phyloP scores from a whole-genome alignment of 2,797 vertebrate genomes.

The Sus cebifrons region DNA sequence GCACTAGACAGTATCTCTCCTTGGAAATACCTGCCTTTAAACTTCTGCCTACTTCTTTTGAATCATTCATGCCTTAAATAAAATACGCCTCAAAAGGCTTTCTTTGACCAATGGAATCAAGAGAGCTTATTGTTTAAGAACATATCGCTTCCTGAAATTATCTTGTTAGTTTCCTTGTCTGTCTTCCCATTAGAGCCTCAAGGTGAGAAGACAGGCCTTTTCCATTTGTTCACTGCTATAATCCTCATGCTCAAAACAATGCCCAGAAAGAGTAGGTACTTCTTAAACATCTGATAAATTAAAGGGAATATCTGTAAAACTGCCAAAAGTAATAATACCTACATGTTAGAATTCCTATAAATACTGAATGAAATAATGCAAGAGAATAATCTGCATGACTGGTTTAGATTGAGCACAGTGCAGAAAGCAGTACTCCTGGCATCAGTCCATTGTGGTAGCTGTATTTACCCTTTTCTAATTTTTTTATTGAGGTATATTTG shows the following conservation, averaged over 20 bases:
- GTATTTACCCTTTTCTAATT: background rate
- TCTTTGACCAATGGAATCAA: background rate
- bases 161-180: background rate
- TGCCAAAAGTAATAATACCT: background rate
- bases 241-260: background rate
- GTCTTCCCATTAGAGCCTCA: background rate
- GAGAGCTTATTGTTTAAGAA: background rate
- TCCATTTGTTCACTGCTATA: background rate
- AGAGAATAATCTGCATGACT: background rate
- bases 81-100: background rate
- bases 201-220: background rate
- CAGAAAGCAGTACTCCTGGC: no score
- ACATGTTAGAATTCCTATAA: background rate
- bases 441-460: background rate
- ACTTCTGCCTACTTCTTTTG: background rate
- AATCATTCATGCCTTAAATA: background rate
- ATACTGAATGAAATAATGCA: slow-evolving; percentile 4
- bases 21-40: background rate
- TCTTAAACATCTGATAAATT: background rate
- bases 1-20: background rate
- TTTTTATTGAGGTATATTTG: no score
- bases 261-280: background rate
- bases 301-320: background rate
- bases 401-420: background rate
- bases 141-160: background rate